phyloP scores from a whole-genome alignment of 2,797 vertebrate genomes.

The Lepilemur ruficaudatus region DNA sequence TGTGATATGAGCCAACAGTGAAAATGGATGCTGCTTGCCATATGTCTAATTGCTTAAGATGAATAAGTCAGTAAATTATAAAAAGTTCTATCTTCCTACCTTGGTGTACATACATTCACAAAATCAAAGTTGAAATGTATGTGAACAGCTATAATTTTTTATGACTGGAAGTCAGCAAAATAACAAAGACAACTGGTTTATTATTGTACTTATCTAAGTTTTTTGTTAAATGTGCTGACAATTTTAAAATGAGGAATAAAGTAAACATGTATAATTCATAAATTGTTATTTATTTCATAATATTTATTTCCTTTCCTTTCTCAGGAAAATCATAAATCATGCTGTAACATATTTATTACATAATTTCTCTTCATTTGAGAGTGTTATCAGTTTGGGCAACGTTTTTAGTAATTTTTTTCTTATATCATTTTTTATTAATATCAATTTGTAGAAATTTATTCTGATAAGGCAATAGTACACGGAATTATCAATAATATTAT shows the following conservation, averaged over 20 bases:
- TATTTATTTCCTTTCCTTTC: background rate
- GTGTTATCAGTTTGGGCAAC: background rate
- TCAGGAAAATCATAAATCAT: background rate
- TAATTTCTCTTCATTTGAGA: background rate
- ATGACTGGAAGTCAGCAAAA: background rate
- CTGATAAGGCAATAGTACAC: background rate
- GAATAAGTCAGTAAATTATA: background rate
- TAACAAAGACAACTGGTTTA: background rate
- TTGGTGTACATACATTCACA: background rate
- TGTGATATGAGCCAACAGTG: background rate
- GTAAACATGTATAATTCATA: background rate
- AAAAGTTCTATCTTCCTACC: background rate
- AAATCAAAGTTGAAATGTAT: background rate
- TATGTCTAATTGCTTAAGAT: background rate
- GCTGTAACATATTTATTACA: background rate
- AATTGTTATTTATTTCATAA: background rate
- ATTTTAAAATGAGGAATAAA: background rate
- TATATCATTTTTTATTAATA: background rate
- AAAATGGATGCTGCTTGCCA: background rate
- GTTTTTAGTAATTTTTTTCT: background rate
- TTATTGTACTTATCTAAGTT: background rate
- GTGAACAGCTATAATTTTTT: background rate
- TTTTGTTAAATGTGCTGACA: background rate
- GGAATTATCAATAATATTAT: background rate
- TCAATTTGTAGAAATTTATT: background rate